Evolutionary conservation across 2,113 vertebrate genomes (phyloP).

Genomic region (Lontra canadensis): DNA sequence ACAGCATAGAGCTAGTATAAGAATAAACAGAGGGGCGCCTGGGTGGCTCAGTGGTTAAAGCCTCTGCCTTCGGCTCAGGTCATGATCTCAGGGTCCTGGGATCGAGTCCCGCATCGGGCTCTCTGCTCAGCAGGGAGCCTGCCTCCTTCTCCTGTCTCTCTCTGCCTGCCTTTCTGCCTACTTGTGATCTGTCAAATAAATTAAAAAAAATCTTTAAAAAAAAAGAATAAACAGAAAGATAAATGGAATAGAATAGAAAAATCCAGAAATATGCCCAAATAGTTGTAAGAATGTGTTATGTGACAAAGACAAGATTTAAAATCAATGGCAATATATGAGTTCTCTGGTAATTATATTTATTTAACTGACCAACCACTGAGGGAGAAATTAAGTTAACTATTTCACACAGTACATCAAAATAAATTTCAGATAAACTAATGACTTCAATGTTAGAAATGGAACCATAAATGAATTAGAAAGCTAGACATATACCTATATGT

Average conservation of each 20-base stretch:
- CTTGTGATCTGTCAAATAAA: no score
- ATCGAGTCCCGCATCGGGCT: no score
- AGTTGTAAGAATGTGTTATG: background rate
- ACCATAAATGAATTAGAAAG: background rate
- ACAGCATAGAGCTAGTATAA: background rate
- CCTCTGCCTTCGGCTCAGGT: no score
- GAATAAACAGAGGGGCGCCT: background rate
- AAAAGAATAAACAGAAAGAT: background rate
- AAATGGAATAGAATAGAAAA: background rate
- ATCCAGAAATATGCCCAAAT: background rate
- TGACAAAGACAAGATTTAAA: background rate
- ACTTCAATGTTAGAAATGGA: constrained; percentile 24
- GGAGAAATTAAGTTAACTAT: background rate
- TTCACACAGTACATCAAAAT: background rate
- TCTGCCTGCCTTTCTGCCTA: no score
- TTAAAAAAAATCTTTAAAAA: no score
- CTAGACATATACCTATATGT: background rate
- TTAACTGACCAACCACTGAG: background rate
- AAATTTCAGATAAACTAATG: background rate
- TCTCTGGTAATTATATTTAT: background rate
- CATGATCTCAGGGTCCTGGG: no score
- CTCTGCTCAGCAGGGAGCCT: no score
- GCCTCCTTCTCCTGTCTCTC: no score
- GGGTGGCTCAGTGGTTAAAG: no score
- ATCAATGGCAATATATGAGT: background rate